phyloP scores from a whole-genome alignment of 2,888 invertebrate species.

The Drosophila antonietae region DNA sequence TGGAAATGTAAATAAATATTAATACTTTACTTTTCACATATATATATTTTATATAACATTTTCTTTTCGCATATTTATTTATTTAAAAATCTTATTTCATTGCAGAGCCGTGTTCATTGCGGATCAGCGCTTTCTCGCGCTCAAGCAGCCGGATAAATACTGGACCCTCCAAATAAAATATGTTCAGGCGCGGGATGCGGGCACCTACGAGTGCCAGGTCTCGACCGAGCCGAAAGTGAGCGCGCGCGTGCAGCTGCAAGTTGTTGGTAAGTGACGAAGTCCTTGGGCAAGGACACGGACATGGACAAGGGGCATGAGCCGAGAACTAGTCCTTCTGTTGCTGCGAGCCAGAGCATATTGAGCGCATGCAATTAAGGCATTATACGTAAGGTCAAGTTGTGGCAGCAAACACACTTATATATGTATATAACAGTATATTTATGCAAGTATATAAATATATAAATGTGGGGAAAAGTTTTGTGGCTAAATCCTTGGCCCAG shows the following conservation, averaged over 20 bases:
- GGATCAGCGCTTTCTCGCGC: conserved; percentile 95
- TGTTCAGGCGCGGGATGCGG: conserved; percentile 95
- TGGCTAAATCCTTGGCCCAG: conserved; percentile 16
- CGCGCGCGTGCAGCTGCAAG: conserved; percentile 95
- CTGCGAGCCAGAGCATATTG: conserved; percentile 15
- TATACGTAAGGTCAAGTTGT: conserved; percentile 68
- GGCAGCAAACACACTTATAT: conserved; percentile 21
- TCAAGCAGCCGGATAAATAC: conserved; percentile 85
- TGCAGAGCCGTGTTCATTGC: conserved; percentile 92
- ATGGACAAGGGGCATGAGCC: conserved; percentile 17
- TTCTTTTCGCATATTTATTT: too few species aligned
- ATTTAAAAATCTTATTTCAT: conserved; percentile 17
- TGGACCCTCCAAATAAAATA: conserved; percentile 97
- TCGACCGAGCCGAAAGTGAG: conserved; percentile 97
- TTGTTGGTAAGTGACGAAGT: conserved; percentile 90
- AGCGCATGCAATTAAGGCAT: conserved; percentile 52
- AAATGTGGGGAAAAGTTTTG: conserved; percentile 33
- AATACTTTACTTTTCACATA: too few species aligned
- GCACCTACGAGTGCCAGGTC: conserved; percentile 97
- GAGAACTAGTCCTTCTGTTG: conserved; percentile 25
- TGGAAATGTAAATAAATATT: background rate
- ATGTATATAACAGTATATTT: background rate
- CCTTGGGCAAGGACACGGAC: conserved; percentile 33
- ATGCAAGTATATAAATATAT: conserved; percentile 8
- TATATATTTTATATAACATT: too few species aligned